phyloP scores from a whole-genome alignment of 2,113 vertebrate genomes.

The Dipodomys spectabilis region DNA sequence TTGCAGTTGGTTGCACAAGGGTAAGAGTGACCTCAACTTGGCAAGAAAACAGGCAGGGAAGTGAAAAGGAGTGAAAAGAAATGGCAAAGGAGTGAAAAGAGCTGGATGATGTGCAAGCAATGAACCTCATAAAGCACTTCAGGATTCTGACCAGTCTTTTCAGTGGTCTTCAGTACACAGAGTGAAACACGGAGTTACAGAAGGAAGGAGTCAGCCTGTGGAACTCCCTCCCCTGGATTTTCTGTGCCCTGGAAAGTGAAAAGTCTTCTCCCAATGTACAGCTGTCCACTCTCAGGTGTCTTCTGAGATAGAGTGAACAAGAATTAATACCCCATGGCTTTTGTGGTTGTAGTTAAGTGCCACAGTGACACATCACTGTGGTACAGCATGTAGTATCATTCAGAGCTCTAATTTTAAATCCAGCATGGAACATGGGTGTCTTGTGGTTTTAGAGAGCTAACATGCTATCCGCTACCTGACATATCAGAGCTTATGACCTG shows the following conservation, averaged over 20 bases:
- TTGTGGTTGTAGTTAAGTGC: too few species aligned
- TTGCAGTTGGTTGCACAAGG: background rate
- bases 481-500: accelerated
- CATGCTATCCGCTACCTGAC: background rate
- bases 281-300: background rate
- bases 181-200: background rate
- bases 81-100: background rate
- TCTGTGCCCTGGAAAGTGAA: background rate
- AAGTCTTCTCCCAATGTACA: too few species aligned
- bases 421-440: background rate
- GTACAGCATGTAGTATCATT: background rate
- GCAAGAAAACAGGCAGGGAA: background rate
- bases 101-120: background rate
- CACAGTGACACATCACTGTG: too few species aligned
- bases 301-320: accelerated
- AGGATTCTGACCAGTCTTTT: too few species aligned
- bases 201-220: background rate
- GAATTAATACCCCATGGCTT: accelerated
- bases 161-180: background rate
- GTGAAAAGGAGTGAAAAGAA: background rate
- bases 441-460: background rate
- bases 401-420: background rate
- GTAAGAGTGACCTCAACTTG: background rate
- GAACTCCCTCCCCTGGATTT: background rate
- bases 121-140: background rate